phyloP scores from a whole-genome alignment of 2,113 vertebrate genomes.

The Microcebus griseorufus region DNA sequence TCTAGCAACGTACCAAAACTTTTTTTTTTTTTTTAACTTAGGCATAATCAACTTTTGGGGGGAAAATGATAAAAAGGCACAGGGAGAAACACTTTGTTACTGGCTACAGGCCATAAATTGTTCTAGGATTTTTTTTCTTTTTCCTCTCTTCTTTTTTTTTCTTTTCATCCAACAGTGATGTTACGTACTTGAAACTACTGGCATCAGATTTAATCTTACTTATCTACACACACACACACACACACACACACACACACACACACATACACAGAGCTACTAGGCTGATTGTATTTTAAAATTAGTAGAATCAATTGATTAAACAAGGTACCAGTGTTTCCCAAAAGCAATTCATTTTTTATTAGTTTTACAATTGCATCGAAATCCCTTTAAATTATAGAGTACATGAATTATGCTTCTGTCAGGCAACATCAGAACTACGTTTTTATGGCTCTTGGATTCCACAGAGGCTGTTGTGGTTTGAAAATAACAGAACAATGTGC shows the following conservation, averaged over 20 bases:
- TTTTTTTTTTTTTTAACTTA: conserved; percentile 72
- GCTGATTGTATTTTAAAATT: conserved; percentile 77
- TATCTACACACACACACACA: conserved; percentile 51
- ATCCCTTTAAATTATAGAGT: conserved; percentile 83
- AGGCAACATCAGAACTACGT: conserved; percentile 82
- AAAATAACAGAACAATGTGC: conserved; percentile 84
- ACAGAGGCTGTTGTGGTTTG: conserved; percentile 80
- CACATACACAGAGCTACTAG: not conserved
- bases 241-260: not conserved
- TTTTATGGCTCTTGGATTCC: conserved; percentile 83
- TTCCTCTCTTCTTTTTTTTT: not conserved
- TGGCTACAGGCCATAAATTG: conserved; percentile 71
- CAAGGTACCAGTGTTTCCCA: conserved; percentile 62
- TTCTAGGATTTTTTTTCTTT: conserved; percentile 49
- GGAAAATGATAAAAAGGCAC: conserved; percentile 52
- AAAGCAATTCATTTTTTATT: conserved; percentile 83
- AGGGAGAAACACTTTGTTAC: conserved; percentile 74
- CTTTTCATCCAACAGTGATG: not conserved
- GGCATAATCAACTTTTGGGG: conserved; percentile 71
- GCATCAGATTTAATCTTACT: conserved; percentile 69
- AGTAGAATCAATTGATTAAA: conserved; percentile 76
- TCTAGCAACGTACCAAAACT: conserved; percentile 78
- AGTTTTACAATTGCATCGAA: conserved; percentile 83
- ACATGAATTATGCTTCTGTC: conserved; percentile 84
- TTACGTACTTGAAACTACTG: conserved; percentile 36